A percentile compares a stretch with the other conserved stretches of the same genome.
phyloP scores from a whole-genome alignment of 2,888 invertebrate species.

The Parasteatoda lunata region DNA sequence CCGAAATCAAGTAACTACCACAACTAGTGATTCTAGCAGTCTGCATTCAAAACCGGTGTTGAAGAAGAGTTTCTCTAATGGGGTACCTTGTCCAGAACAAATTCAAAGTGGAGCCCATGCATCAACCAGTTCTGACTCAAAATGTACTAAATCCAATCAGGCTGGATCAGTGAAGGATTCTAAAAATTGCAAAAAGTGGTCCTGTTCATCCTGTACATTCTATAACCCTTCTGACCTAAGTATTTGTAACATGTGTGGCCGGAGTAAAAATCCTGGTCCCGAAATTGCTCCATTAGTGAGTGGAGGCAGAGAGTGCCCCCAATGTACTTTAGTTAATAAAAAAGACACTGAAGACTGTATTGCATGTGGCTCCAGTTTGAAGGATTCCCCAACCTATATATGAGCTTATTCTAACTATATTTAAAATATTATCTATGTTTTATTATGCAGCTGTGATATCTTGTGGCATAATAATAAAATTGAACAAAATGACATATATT shows the following conservation, averaged over 20 bases:
- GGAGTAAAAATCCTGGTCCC: conserved; percentile 79
- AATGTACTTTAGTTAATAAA: conserved; percentile 85
- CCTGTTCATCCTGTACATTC: conserved; percentile 83
- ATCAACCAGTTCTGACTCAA: conserved; percentile 17
- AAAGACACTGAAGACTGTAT: conserved; percentile 80
- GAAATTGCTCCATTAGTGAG: conserved; percentile 81
- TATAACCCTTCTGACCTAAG: conserved; percentile 78
- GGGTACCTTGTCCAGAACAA: conserved; percentile 19
- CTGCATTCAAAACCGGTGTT: conserved; percentile 19
- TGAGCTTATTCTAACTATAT: conserved; percentile 63
- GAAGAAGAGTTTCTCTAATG: conserved; percentile 48
- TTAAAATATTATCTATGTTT: conserved; percentile 24
- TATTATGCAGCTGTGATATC: conserved; percentile 64
- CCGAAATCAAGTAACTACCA: conserved; percentile 26
- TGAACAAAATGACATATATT: background rate
- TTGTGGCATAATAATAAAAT: conserved; percentile 37
- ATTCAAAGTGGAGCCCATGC: background rate
- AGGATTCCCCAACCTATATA: conserved; percentile 86
- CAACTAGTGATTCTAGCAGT: conserved; percentile 12
- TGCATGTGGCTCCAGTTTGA: conserved; percentile 81
- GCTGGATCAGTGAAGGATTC: conserved; percentile 27
- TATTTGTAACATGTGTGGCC: conserved; percentile 86
- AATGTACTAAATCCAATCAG: conserved; percentile 34
- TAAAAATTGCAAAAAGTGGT: conserved; percentile 77
- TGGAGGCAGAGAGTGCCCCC: conserved; percentile 84